Evolutionary conservation across 2,888 invertebrate species (phyloP), one percentile per base, ranked within the genome.

Genomic region (Itoplectis maculator): DNA sequence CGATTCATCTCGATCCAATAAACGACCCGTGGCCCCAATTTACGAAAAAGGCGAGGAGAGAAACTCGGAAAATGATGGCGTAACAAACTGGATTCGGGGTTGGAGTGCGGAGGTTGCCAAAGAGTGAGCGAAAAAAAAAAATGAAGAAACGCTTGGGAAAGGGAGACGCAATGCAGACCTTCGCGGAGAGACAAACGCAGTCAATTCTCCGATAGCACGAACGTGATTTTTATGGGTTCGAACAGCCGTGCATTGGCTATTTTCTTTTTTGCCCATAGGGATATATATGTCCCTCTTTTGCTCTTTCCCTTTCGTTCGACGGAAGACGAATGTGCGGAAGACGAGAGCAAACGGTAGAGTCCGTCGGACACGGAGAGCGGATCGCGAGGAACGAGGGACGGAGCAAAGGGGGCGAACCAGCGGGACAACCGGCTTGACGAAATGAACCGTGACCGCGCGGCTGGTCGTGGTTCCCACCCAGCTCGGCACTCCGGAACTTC

Each of bases 151-250:
- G 42, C 15, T 15, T 40, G 29, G 56, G 40, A 47, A 69, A 40
- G 76, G 20, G 68, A 66, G 79, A 72, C 23, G 18, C 69, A 35
- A 15, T 42, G 76, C 20, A 29, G 49, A 20, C 49, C 15, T 29
- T 45, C 35, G 47, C 65, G 40, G 18, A 8, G 45, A 74, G 63
- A 79, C 51, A 74, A 84, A 68, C 61, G 66, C 51, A 61, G 76
- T 81, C 79, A 54, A 85, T 84, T 82, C 63, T 61, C 54, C 65
- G 76, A 72, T 66, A 65, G 45, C 45, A 56, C 74, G 80, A 83
- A 86, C 88, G 88, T 88, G 88, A 89, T 90, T 90, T 89, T 90
- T 88, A 89, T 88, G 86, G 86, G 85, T 85, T 89, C 83, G 85
- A 86, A 87, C 85, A 79, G 81, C 68, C 54, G 45, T 86, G 85